Evolutionary conservation across 2,113 vertebrate genomes (phyloP).

Genomic region (Verasper variegatus): DNA sequence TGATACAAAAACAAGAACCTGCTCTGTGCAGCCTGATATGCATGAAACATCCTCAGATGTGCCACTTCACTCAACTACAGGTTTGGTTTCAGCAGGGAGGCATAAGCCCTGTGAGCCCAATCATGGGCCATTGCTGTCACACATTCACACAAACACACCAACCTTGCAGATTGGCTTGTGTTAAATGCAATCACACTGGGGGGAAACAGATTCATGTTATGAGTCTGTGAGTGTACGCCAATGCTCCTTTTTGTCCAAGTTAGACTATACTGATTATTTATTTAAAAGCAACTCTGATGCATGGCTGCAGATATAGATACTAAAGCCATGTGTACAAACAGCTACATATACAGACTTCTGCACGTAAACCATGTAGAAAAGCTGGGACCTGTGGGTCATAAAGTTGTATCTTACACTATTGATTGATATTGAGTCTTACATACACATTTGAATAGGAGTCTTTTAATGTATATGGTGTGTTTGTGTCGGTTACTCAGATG

Average conservation of each 20-base stretch:
- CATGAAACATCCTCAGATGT: slow-evolving; percentile 20
- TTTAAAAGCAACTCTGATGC: background rate
- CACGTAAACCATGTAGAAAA: slow-evolving; percentile 15
- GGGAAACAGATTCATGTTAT: background rate
- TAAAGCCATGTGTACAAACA: background rate
- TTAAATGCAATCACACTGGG: slow-evolving; percentile 14
- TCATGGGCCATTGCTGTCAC: slow-evolving; percentile 18
- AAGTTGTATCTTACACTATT: background rate
- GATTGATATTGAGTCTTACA: too few species aligned
- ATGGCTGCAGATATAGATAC: background rate
- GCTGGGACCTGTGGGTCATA: background rate
- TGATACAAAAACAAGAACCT: background rate
- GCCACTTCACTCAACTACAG: background rate
- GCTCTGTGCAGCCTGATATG: background rate
- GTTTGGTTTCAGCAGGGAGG: slow-evolving; percentile 6
- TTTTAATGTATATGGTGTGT: background rate
- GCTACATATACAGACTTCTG: background rate
- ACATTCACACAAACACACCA: slow-evolving; percentile 3
- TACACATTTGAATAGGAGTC: too few species aligned
- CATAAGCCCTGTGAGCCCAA: slow-evolving; percentile 20
- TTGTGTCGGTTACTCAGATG: slow-evolving; percentile 9
- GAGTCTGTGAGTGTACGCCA: background rate
- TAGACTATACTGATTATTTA: background rate
- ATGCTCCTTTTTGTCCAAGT: background rate
- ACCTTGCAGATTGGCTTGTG: background rate